These are phyloP conservation scores for Oreochromis grahami DNA, from an alignment of 2,797 vertebrate species.

Conservation along the genomic window DNA sequence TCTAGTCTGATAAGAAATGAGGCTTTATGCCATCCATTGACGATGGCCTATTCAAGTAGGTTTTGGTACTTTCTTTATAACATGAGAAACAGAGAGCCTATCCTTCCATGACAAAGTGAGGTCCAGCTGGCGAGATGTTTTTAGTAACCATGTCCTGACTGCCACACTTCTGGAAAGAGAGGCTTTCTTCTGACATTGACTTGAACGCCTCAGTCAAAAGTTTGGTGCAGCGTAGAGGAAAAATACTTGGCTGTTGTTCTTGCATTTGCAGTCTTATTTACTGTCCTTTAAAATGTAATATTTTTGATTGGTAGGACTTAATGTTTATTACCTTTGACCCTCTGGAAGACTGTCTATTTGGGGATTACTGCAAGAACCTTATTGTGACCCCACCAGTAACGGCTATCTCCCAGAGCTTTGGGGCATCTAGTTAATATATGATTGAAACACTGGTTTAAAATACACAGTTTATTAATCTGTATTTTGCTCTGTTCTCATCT, in stretches of 20 bases:
- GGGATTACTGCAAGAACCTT: background rate
- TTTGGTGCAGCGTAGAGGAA: background rate
- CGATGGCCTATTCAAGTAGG: background rate
- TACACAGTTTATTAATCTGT: background rate
- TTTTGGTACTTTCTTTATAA: background rate
- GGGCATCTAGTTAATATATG: background rate
- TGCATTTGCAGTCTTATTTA: background rate
- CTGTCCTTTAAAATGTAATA: background rate
- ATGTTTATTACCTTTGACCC: background rate
- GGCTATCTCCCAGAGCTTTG: background rate
- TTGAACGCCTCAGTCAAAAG: fast-evolving
- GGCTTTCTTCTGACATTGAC: background rate
- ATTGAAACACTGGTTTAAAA: background rate
- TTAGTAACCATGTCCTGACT: background rate
- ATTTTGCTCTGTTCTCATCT: background rate
- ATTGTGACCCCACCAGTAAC: background rate
- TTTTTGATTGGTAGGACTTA: fast-evolving
- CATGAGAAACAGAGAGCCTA: background rate
- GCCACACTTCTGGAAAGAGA: background rate
- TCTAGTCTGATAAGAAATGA: background rate
- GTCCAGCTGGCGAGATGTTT: background rate
- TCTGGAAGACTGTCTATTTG: background rate
- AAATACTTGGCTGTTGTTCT: background rate
- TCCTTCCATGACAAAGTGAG: background rate
- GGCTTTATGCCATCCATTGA: background rate